phyloP scores from a whole-genome alignment of 2,888 invertebrate genomes.

The Agrochola lota region DNA sequence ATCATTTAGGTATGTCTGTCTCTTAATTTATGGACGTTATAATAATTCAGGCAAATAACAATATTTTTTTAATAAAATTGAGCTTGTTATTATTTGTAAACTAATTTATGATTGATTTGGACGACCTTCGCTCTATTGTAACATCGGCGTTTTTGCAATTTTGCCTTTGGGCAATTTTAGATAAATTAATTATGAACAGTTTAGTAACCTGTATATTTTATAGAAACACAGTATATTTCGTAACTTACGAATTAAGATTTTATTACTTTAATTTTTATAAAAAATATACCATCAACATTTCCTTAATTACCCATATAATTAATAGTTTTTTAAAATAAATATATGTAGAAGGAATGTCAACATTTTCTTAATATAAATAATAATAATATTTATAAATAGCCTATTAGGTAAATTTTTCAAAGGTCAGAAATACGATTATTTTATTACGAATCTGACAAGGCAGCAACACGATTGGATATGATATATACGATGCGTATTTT shows the following conservation, averaged over 20 bases:
- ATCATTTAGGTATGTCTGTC: not conserved
- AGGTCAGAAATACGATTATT: constrained; percentile 13
- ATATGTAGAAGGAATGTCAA: not conserved
- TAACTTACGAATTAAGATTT: not conserved
- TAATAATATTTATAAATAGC: not conserved
- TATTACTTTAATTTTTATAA: not conserved
- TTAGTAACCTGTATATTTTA: not conserved
- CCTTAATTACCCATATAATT: not conserved
- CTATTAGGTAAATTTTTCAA: not conserved
- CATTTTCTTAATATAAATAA: not conserved
- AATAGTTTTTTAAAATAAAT: not conserved
- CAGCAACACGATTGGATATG: not conserved
- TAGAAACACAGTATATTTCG: not conserved
- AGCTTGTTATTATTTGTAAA: not conserved
- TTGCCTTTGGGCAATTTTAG: not conserved
- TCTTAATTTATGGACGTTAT: not conserved
- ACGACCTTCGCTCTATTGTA: not conserved
- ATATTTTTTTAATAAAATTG: not conserved
- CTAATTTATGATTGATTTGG: too few relatives aligned
- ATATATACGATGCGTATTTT: too few relatives aligned
- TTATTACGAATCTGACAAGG: not conserved
- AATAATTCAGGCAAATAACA: not conserved
- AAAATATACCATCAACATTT: not conserved
- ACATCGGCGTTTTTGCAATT: not conserved
- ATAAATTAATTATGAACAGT: not conserved